Evolutionary conservation across 2,888 invertebrate genomes (phyloP).

Genomic region (Ypsolopha scabrella): DNA sequence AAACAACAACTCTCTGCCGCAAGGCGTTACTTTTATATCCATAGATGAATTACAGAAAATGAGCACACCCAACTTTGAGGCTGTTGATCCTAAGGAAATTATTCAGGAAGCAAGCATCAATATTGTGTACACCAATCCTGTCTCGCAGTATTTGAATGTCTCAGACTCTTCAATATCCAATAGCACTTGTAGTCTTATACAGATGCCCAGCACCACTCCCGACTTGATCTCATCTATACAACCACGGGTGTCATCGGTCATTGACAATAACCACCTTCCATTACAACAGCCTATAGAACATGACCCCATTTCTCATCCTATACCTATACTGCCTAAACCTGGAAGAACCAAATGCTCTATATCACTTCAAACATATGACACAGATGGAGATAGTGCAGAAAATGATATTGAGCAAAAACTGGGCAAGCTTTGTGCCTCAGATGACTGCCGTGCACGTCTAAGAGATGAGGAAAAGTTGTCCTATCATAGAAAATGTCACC

Average conservation of each 20-base stretch:
- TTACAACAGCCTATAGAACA: not conserved
- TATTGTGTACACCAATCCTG: conserved; percentile 55
- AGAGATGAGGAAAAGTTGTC: conserved; percentile 69
- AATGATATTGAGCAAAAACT: conserved; percentile 1
- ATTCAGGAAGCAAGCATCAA: conserved; percentile 63
- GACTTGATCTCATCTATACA: conserved; percentile 56
- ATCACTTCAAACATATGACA: not conserved
- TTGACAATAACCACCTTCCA: not conserved
- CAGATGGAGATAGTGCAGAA: conserved; percentile 15
- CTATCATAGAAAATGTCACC: conserved; percentile 76
- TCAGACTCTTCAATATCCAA: conserved; percentile 28
- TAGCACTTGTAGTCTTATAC: conserved; percentile 35
- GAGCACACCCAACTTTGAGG: conserved; percentile 60
- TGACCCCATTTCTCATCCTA: not conserved
- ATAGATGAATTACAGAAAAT: conserved; percentile 58
- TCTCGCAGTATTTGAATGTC: conserved; percentile 48
- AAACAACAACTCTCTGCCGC: conserved; percentile 37
- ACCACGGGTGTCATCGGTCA: conserved; percentile 22
- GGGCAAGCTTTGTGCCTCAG: conserved; percentile 58
- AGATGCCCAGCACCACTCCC: conserved; percentile 48
- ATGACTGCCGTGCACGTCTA: conserved; percentile 69
- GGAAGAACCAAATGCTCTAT: conserved; percentile 14
- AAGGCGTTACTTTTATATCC: conserved; percentile 56
- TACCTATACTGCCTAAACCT: conserved; percentile 14
- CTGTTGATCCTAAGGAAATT: conserved; percentile 58